Evolutionary conservation across 2,113 vertebrate species (phyloP).

Genomic region (Mesoclemmys tuberculata): DNA sequence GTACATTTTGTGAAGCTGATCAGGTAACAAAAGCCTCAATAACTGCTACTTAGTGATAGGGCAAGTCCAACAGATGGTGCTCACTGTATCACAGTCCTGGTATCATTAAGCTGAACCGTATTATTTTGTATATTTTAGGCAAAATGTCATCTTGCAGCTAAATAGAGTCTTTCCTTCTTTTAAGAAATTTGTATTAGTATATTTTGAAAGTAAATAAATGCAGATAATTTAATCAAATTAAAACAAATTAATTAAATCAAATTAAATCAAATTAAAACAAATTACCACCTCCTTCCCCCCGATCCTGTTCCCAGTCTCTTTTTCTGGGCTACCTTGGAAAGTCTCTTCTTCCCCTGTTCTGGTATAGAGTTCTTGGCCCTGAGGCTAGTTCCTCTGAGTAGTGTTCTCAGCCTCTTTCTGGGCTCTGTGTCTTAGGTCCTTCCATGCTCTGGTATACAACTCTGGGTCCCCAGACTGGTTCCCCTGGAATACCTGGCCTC

Average conservation of each 20-base stretch:
- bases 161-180: background rate
- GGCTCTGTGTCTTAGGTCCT: too few species aligned
- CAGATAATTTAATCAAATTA: background rate
- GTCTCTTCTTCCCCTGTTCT: too few species aligned
- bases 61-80: background rate
- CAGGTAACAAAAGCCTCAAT: background rate
- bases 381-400: too few species aligned
- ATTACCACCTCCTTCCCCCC: too few species aligned
- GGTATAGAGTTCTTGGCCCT: too few species aligned
- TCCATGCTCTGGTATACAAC: too few species aligned
- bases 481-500: too few species aligned
- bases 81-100: background rate
- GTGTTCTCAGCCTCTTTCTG: too few species aligned
- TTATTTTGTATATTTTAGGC: constrained; percentile 40
- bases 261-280: too few species aligned
- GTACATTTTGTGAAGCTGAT: background rate
- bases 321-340: too few species aligned
- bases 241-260: background rate
- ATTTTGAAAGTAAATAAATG: background rate
- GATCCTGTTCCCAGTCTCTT: too few species aligned
- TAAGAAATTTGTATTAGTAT: background rate
- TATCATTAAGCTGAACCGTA: background rate
- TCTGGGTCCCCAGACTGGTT: too few species aligned
- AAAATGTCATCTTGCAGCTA: background rate
- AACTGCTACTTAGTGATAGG: background rate